Percentiles rank a stretch among this genome's conserved stretches.
phyloP scores from a whole-genome alignment of 2,113 vertebrate species.

The Cinclus mexicanus region DNA sequence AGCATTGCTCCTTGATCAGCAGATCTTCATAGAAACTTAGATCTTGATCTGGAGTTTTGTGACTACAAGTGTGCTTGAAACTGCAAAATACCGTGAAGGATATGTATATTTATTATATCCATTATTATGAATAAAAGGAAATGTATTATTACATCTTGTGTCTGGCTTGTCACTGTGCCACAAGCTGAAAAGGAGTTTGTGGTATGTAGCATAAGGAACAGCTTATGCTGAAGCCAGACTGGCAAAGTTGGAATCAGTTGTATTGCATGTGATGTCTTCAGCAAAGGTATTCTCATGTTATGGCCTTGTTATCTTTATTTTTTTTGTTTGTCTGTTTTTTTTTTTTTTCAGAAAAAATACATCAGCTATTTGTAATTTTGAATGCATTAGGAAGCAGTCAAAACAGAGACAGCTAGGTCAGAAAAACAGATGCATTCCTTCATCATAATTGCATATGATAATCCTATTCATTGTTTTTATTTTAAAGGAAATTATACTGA shows the following conservation, averaged over 20 bases:
- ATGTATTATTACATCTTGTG: neutral
- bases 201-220: neutral
- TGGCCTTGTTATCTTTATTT: neutral
- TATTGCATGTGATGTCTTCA: neutral
- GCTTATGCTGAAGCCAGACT: neutral
- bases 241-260: neutral
- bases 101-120: no score
- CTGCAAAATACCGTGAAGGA: neutral
- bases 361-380: neutral
- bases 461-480: neutral
- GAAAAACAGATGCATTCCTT: slow-evolving; percentile 25
- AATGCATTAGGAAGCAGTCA: slow-evolving; percentile 18
- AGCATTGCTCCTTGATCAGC: neutral
- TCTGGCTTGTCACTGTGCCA: neutral
- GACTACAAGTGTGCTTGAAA: neutral
- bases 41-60: neutral
- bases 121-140: neutral
- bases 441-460: neutral
- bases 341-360: neutral
- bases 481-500: slow-evolving; percentile 47
- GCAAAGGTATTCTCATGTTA: neutral
- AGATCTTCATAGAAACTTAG: neutral
- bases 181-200: neutral
- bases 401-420: slow-evolving; percentile 23
- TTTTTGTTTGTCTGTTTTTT: no score